Evolutionary conservation across 2,888 invertebrate genomes (phyloP).

Genomic region (Pristionchus japonicus): DNA sequence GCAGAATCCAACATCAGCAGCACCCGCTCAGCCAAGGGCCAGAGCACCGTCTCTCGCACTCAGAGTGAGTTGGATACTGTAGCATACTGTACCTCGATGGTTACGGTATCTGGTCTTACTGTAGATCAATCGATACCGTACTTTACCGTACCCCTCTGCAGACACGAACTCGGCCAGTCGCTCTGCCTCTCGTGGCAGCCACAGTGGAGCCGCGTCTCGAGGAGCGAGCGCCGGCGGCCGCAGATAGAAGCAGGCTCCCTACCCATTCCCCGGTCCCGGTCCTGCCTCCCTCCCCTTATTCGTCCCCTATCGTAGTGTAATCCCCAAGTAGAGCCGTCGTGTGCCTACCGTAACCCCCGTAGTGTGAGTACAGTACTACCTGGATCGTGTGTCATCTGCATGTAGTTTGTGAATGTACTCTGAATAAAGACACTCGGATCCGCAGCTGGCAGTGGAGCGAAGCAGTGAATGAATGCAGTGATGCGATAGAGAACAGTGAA

Average conservation of each 20-base stretch:
- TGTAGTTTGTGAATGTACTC: neutral
- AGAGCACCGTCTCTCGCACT: neutral
- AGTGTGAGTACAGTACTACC: neutral
- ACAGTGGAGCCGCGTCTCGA: neutral
- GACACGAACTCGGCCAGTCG: neutral
- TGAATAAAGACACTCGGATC: conserved; percentile 17
- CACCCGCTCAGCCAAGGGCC: neutral
- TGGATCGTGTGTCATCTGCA: neutral
- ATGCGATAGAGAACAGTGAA: too few relatives aligned
- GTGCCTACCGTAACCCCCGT: too few relatives aligned
- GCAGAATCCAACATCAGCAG: neutral
- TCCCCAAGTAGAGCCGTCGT: too few relatives aligned
- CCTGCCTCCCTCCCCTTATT: too few relatives aligned
- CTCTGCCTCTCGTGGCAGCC: too few relatives aligned
- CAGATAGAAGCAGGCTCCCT: too few relatives aligned
- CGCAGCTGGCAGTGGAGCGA: too few relatives aligned
- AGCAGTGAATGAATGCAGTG: too few relatives aligned
- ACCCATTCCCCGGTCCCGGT: too few relatives aligned
- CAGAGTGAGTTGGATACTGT: conserved; percentile 6
- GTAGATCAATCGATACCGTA: too few relatives aligned
- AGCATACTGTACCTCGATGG: neutral
- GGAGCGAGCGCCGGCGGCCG: neutral
- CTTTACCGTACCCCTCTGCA: neutral
- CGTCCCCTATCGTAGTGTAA: too few relatives aligned
- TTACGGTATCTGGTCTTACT: neutral